Conservation (phyloP, 2,888 invertebrate genomes). For the Ophioninae sp. region DNA sequence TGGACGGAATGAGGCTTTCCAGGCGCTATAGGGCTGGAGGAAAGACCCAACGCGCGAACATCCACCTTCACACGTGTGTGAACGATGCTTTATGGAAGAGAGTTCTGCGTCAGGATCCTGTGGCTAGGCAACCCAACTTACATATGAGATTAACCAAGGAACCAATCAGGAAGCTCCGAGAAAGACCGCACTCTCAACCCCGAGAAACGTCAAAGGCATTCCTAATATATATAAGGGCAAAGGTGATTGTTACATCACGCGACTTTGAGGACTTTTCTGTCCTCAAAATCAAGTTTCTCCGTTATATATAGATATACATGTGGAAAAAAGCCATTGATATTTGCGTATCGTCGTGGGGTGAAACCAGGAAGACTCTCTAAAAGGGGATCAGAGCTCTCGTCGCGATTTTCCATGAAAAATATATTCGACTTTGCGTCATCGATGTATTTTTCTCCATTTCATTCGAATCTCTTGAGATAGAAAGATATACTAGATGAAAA, state of each 20-base stretch:
- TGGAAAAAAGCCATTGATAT: background rate
- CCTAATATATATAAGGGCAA: constrained; percentile 74
- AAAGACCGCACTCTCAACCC: constrained; percentile 64
- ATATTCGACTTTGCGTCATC: constrained; percentile 21
- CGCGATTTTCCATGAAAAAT: constrained; percentile 43
- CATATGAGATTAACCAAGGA: constrained; percentile 76
- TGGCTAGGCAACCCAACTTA: constrained; percentile 80
- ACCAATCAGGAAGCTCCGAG: constrained; percentile 77
- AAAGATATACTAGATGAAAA: background rate
- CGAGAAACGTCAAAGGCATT: constrained; percentile 75
- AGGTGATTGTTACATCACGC: constrained; percentile 43
- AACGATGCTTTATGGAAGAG: constrained; percentile 65
- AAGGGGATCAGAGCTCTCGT: constrained; percentile 78
- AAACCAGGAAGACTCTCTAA: constrained; percentile 74
- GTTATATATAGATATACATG: background rate
- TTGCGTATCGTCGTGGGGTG: background rate
- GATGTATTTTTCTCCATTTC: background rate
- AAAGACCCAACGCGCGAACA: background rate
- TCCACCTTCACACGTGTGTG: constrained; percentile 70
- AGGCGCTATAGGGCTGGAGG: background rate
- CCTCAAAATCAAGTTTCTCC: background rate
- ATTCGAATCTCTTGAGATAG: background rate
- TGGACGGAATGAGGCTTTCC: constrained; percentile 48
- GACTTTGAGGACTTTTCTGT: background rate
- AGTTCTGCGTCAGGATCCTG: constrained; percentile 70